These are phyloP conservation scores for Capromys pilorides DNA, from an alignment of 2,797 vertebrate species.

Conservation along the genomic window DNA sequence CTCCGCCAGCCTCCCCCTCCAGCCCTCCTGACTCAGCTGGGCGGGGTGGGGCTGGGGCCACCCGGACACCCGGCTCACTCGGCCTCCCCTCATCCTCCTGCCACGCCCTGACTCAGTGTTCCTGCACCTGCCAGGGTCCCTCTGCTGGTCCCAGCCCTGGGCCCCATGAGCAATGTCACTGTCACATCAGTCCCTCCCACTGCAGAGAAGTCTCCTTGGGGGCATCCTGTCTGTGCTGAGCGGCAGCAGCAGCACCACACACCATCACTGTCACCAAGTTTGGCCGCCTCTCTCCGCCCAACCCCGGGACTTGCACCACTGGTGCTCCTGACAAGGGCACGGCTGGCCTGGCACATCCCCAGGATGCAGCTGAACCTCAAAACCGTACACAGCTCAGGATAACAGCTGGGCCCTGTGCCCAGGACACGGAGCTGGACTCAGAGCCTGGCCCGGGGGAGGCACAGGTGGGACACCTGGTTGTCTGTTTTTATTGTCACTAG, in stretches of 20 bases:
- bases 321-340: not conserved
- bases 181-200: not conserved
- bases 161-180: constrained; percentile 42
- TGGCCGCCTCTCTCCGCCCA: not conserved
- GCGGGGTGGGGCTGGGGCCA: not conserved
- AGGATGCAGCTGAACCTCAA: not conserved
- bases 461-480: not conserved
- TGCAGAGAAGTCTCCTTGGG: constrained; percentile 32
- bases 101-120: not conserved
- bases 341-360: not conserved
- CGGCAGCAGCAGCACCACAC: not conserved
- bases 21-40: not conserved
- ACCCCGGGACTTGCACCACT: not conserved
- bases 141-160: constrained; percentile 62
- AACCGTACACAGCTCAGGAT: not conserved
- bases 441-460: not conserved
- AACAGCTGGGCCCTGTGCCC: not conserved
- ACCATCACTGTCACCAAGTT: not conserved
- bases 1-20: not conserved
- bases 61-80: not conserved
- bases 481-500: not conserved
- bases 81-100: not conserved
- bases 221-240: not conserved
- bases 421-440: not conserved
- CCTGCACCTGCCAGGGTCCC: constrained; percentile 58